Percentiles rank a stretch among this genome's conserved stretches.
Conservation (phyloP, 2,888 invertebrate genomes). For the Leistus spinibarbis region DNA sequence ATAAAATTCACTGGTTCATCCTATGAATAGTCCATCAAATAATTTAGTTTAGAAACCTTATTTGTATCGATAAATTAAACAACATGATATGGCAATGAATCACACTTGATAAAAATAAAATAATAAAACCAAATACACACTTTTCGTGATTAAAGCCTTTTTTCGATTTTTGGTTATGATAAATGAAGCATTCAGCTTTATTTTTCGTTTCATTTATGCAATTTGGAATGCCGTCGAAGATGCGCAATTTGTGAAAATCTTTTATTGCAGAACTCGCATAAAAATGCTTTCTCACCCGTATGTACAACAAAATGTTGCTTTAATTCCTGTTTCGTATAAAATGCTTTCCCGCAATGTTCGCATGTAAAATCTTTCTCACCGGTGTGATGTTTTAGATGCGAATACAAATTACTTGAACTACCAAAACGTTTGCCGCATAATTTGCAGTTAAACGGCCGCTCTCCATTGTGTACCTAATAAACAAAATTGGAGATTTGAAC, state of each 20-base stretch:
- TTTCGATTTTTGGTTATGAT: not conserved
- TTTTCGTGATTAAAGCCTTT: not conserved
- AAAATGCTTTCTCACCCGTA: conserved; percentile 49
- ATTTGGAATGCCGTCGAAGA: conserved; percentile 48
- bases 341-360: conserved; percentile 50
- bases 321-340: conserved; percentile 50
- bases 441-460: conserved; percentile 49
- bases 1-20: too few species aligned
- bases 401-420: conserved; percentile 50
- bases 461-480: conserved; percentile 49
- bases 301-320: conserved; percentile 50
- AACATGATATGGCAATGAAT: too few species aligned
- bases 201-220: conserved; percentile 43
- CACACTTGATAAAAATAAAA: too few species aligned
- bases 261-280: conserved; percentile 49
- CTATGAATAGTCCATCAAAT: too few species aligned
- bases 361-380: conserved; percentile 51
- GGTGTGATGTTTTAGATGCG: conserved; percentile 49
- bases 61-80: too few species aligned
- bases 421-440: conserved; percentile 50
- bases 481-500: not conserved
- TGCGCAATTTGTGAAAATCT: conserved; percentile 50
- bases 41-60: too few species aligned
- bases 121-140: too few species aligned
- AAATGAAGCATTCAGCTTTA: not conserved